Percentiles rank a stretch among this genome's conserved stretches.
phyloP scores from a whole-genome alignment of 2,797 vertebrate genomes.

The Rhinoraja longicauda region DNA sequence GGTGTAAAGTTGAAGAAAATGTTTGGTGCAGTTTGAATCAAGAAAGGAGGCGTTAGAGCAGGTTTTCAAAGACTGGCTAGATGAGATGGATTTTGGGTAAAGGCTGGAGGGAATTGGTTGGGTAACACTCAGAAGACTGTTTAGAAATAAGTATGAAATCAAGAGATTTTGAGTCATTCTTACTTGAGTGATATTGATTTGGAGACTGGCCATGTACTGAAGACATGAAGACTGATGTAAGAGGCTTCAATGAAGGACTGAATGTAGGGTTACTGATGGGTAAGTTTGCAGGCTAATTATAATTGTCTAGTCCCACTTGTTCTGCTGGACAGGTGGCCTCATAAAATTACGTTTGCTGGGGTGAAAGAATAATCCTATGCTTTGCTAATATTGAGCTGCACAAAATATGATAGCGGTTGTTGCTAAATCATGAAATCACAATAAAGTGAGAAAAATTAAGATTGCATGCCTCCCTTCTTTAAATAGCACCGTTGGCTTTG shows the following conservation, averaged over 20 bases:
- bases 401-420: not conserved
- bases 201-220: not conserved
- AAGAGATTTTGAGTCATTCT: not conserved
- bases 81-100: not conserved
- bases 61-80: not conserved
- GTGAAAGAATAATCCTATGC: not conserved
- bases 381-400: not conserved
- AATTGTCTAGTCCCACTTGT: not conserved
- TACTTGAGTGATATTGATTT: not conserved
- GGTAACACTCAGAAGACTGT: not conserved
- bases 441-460: not conserved
- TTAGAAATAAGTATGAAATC: not conserved
- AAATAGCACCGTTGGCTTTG: not conserved
- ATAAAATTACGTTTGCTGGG: not conserved
- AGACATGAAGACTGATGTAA: not conserved
- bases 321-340: not conserved
- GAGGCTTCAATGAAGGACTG: not conserved
- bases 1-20: not conserved
- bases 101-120: not conserved
- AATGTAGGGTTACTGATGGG: not conserved
- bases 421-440: not conserved
- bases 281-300: not conserved
- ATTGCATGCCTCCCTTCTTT: not conserved
- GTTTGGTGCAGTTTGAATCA: not conserved
- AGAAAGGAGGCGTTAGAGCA: not conserved